Evolutionary conservation across 2,113 vertebrate genomes (phyloP).

Genomic region (Oryzias melastigma): DNA sequence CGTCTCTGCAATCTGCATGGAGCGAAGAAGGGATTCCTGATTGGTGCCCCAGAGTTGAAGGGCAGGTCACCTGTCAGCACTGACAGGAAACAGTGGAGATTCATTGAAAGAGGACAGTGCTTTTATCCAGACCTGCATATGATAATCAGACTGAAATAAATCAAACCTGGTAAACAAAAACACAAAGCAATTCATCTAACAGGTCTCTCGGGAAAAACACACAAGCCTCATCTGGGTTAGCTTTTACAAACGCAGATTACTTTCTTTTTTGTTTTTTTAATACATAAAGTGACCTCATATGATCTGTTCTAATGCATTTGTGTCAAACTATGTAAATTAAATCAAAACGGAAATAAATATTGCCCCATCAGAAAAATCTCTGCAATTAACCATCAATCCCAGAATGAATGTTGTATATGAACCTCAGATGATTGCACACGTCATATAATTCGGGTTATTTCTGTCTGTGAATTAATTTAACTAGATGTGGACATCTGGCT

Average conservation of each 20-base stretch:
- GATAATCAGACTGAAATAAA: conserved; percentile 55
- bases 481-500: too few species aligned
- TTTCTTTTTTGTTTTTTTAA: neutral
- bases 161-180: conserved; percentile 56
- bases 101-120: conserved; percentile 32
- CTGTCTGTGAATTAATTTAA: too few species aligned
- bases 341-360: too few species aligned
- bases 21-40: conserved; percentile 38
- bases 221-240: conserved; percentile 17
- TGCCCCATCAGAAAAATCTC: too few species aligned
- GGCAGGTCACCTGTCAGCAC: conserved; percentile 54
- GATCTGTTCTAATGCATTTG: too few species aligned
- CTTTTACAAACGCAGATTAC: conserved; percentile 3
- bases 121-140: conserved; percentile 13
- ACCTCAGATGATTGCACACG: too few species aligned
- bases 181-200: conserved; percentile 39
- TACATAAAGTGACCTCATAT: neutral
- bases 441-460: too few species aligned
- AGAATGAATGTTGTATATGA: too few species aligned
- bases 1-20: conserved; percentile 6
- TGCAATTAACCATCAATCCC: too few species aligned
- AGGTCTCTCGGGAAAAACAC: conserved; percentile 16
- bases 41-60: conserved; percentile 59
- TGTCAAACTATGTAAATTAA: too few species aligned
- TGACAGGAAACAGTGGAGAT: conserved; percentile 37